phyloP scores from a whole-genome alignment of 1,140 invertebrate genomes.

The Amphibalanus amphitrite region DNA sequence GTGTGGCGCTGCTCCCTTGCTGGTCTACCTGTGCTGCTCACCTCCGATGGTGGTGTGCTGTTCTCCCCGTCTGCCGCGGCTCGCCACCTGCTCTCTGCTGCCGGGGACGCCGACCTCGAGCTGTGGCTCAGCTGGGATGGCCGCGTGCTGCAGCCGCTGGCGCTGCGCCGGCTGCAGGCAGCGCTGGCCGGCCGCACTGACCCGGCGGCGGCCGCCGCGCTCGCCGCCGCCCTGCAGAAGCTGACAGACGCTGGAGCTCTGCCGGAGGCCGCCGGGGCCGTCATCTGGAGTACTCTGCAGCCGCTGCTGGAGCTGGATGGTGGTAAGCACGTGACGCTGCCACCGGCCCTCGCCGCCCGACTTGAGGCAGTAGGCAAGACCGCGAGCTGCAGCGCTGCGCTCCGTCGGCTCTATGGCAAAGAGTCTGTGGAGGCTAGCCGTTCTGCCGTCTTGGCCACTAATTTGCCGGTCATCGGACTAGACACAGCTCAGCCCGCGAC shows the following conservation, averaged over 20 bases:
- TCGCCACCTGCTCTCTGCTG: background rate
- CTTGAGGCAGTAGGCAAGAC: background rate
- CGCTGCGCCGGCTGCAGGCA: background rate
- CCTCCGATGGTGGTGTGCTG: background rate
- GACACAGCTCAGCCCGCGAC: background rate
- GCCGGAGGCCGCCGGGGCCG: background rate
- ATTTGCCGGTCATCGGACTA: background rate
- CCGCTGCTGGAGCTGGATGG: background rate
- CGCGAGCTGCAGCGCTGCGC: background rate
- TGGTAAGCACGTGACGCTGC: background rate
- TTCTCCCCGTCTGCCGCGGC: slow-evolving; percentile 1
- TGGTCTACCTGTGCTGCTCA: background rate
- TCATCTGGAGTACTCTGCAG: background rate
- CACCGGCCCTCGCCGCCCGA: background rate
- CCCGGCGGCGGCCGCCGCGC: background rate
- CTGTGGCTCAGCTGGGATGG: background rate
- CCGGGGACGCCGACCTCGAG: background rate
- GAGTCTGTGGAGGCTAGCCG: background rate
- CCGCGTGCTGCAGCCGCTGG: background rate
- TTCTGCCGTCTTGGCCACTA: background rate
- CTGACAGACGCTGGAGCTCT: background rate
- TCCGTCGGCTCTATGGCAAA: background rate
- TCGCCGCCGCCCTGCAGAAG: background rate
- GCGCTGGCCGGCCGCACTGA: background rate
- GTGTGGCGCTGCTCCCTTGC: background rate